Evolutionary conservation across 2,113 vertebrate genomes (phyloP).

Genomic region (Anguilla rostrata): DNA sequence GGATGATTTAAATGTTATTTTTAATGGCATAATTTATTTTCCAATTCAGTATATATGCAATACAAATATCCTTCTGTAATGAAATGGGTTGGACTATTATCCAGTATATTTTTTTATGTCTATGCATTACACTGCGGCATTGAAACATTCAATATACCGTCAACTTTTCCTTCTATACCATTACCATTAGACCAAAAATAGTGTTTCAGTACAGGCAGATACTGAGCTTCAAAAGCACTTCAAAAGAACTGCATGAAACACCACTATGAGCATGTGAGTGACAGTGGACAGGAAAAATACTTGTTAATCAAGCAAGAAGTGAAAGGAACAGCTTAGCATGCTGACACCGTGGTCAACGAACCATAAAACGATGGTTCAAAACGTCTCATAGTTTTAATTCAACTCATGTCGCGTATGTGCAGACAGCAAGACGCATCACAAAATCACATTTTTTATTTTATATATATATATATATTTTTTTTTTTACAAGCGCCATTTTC

Average conservation of each 20-base stretch:
- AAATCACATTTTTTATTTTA: no score
- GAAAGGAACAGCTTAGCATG: no score
- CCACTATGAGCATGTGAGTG: not conserved
- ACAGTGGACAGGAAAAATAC: not conserved
- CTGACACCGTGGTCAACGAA: no score
- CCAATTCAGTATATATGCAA: not conserved
- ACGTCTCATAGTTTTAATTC: no score
- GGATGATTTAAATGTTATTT: not conserved
- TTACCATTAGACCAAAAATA: no score
- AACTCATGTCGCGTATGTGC: no score
- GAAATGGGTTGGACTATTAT: not conserved
- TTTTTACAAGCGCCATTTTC: no score
- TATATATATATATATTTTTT: no score
- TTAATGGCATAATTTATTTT: not conserved
- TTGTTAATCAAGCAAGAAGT: not conserved
- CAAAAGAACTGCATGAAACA: not conserved
- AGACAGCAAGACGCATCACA: no score
- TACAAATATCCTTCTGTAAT: not conserved
- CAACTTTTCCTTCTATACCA: not conserved
- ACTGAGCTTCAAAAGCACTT: not conserved
- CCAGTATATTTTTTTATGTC: not conserved
- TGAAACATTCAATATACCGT: not conserved
- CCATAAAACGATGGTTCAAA: no score
- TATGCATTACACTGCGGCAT: not conserved
- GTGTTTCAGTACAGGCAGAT: not conserved